Evolutionary conservation across 2,113 vertebrate species (phyloP), one percentile per base, ranked within the genome.

Genomic region (Scalopus aquaticus): DNA sequence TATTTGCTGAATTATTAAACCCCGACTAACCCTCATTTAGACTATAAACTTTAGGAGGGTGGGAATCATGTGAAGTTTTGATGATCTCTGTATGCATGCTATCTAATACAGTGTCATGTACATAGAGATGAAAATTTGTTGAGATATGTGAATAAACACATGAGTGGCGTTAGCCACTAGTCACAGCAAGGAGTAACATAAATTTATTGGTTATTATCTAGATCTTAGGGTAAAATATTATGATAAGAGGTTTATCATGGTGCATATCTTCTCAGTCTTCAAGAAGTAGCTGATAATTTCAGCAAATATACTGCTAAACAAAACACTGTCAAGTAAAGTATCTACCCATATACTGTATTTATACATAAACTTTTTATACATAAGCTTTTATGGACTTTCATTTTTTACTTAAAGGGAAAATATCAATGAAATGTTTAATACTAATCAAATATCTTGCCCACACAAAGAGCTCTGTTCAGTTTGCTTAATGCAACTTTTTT

Each of bases 351-450:
- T 22, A 51, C 5, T 67, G 19, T 49, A 67, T 32, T 93, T 15
- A 89, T n/a, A 92, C 17, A 49, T 28, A 58, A 58, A 39, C 49
- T 42, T 70, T n/a, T n/a, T n/a, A n/a, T n/a, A n/a, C n/a, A n/a
- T n/a, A n/a, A n/a, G 22, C 24, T 76, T 65, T 87, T 35, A 79
- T 51, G 42, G 74, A 24, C 60, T 42, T 84, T 70, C 6, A 12
- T 51, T 69, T 89, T 94, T 79, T 39, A 85, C 28, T 65, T 54
- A 80, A 69, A 76, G 51, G n/a, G 56, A 88, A 78, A 91, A 72
- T 69, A 46, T 81, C 72, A 74, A 64, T 56, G 49, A 87, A 81
- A 81, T 94, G 19, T 58, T 87, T 69, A 69, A 84, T 60, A 72
- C 1, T 13, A 82, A 82, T 46, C 49, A 81, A 93, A 88, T 32